Evolutionary conservation across 2,888 invertebrate species (phyloP), one percentile per base, ranked within the genome.

Genomic region (Platycheirus albimanus): DNA sequence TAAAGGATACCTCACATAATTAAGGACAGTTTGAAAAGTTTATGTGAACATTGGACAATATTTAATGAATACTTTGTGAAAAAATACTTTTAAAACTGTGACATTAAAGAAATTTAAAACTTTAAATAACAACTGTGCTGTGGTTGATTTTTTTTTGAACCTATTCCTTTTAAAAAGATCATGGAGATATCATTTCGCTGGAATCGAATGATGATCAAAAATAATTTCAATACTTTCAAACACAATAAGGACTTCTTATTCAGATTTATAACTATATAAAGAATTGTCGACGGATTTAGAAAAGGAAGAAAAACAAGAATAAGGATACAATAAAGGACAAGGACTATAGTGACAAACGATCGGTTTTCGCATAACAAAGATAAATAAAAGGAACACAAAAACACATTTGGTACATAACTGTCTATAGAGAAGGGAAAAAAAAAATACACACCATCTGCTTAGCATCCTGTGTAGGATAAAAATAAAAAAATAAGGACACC

Each of bases 221-320:
- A 78, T 69, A 78, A 78, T 64, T 83, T 58, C 8, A 74, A 63
- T 8, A 24, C 70, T 41, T 69, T 78, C 43, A 83, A 78, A 47
- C 77, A 78, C 13, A 78, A 63, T 30, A 83, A 78, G 38, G 74
- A 83, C 52, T 78, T 54, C 30, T 63, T 74, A 56, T 41, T 69
- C 69, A 83, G 83, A 83, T 78, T 78, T 7, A 69, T 72, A 33
- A 74, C 67, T 56, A 78, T 74, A 81, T 81, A 81, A 77, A 70
- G 15, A 49, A 33, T 24, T 6, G n/a, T n/a, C n/a, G n/a, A n/a
- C n/a, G n/a, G 24, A 24, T 4, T 24, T 24, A 24, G 5, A 13
- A 7, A n/a, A 24, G 7, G 4, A 41, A 3, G 24, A 8, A 3
- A 28, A 49, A 28, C 24, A 20, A 33, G 36, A 33, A 19, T 17